These are phyloP conservation scores for Tethea ocularis DNA, from an alignment of 2,888 invertebrate species.

Conservation along the genomic window DNA sequence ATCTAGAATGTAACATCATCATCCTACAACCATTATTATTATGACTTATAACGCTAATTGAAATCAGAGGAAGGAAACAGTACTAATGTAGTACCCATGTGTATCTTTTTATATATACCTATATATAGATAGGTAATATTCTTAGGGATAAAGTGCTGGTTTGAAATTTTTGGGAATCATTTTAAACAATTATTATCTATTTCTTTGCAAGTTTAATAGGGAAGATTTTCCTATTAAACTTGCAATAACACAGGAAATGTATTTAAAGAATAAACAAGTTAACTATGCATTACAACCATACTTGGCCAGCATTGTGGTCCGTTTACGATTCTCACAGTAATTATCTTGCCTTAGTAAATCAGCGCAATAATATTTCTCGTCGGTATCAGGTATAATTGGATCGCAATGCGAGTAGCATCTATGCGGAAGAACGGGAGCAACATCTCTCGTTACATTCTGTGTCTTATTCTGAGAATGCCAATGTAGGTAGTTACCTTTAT, in stretches of 20 bases:
- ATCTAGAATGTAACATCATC: conserved; percentile 38
- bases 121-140: too few relatives aligned
- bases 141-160: not conserved
- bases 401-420: conserved; percentile 76
- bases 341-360: conserved; percentile 65
- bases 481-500: conserved; percentile 4
- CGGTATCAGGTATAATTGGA: conserved; percentile 79
- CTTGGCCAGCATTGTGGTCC: conserved; percentile 57
- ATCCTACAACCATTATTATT: conserved; percentile 7
- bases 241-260: conserved; percentile 49
- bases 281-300: conserved; percentile 44
- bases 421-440: conserved; percentile 77
- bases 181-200: not conserved
- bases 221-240: too few relatives aligned
- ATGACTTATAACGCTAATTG: conserved; percentile 6
- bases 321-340: conserved; percentile 73
- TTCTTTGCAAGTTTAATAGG: not conserved
- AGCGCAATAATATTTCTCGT: conserved; percentile 72
- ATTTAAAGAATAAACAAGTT: conserved; percentile 38
- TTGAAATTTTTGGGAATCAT: not conserved
- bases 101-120: too few relatives aligned
- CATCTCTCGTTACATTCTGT: conserved; percentile 79
- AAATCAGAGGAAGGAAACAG: not conserved
- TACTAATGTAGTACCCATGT: too few relatives aligned
- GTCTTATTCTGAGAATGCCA: conserved; percentile 76